Base-by-base conservation (phyloP, 2,888 invertebrate genomes). In the Agrotis segetum region DNA sequence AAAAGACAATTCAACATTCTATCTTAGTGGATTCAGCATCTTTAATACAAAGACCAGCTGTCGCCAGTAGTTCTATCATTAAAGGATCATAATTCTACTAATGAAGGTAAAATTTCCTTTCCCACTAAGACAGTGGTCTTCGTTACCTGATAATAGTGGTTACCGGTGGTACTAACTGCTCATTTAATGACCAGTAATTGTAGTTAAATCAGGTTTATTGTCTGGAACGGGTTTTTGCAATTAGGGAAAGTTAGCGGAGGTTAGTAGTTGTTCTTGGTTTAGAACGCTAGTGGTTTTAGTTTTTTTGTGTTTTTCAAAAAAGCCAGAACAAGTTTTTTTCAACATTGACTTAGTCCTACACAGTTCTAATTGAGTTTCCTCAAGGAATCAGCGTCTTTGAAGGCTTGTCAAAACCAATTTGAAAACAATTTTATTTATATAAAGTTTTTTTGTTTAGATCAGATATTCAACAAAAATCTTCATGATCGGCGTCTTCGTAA, bases 31-130 rank as follows among this genome's bases (percentile, higher is more conserved):
- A 34, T 7, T 34, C 34, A 34, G 7, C 34, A 34, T 6, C 34
- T 34, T 34, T 34, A 34, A 5, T 34, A 7, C 9, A 34, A 34
- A 29, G 29, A 3, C 29, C 6, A 29, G 7, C 34, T 34, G 24
- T n/a, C 24, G 46, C 24, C 9, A 34, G 34, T 34, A 14, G 9
- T 24, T 29, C 40, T 46, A 46, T 49, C 16, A 46, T 46, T 71
- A 61, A 65, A 67, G 34, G 52, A 62, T 52, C 72, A 4, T 56
- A 34, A 46, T 68, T 68, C 21, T n/a, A 24, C 61, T 76, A 76
- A 82, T 70, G 59, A 61, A 52, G 34, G 53, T 79, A 49, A 46
- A 68, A 69, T 82, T 77, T 80, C 53, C 61, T 71, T 61, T 47
- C 19, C 44, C 58, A 66, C 63, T 79, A 65, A 46, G 34, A n/a